Conservation (phyloP, 1,140 invertebrate genomes). For the Phymastichus coffea region DNA sequence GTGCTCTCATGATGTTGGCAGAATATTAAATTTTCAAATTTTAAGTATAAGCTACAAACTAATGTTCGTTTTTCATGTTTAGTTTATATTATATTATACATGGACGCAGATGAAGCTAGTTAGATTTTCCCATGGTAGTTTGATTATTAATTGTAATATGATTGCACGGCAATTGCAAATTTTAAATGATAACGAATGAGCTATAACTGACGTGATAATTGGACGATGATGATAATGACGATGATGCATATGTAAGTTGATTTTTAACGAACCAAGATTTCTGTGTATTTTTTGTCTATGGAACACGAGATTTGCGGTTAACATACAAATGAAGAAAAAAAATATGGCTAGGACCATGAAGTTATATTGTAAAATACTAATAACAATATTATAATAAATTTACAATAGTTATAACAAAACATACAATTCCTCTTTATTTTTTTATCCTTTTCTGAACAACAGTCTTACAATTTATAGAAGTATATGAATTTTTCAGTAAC, state of each 20-base stretch:
- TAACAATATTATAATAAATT: slow-evolving; percentile 32
- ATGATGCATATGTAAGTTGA: too few species aligned
- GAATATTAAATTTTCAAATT: slow-evolving; percentile 23
- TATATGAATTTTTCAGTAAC: not conserved
- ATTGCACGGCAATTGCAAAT: slow-evolving; percentile 19
- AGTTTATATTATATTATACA: too few species aligned
- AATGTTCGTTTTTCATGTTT: slow-evolving; percentile 20
- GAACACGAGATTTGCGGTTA: slow-evolving; percentile 23
- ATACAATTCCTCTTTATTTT: not conserved
- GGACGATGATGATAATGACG: too few species aligned
- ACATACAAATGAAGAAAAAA: slow-evolving; percentile 22
- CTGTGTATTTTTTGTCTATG: slow-evolving; percentile 26
- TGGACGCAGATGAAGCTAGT: too few species aligned
- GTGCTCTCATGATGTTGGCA: slow-evolving; percentile 6
- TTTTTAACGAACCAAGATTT: too few species aligned
- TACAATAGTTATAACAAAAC: slow-evolving; percentile 32
- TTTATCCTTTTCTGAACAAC: not conserved
- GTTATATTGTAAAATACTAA: slow-evolving; percentile 28
- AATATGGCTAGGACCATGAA: slow-evolving; percentile 29
- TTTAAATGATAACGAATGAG: slow-evolving; percentile 15
- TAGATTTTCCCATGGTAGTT: too few species aligned
- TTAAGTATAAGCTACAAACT: slow-evolving; percentile 18
- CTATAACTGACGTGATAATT: slow-evolving; percentile 12
- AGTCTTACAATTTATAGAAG: not conserved
- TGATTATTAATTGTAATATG: too few species aligned